Conservation (phyloP, 2,113 vertebrate species). For the Grus americana region DNA sequence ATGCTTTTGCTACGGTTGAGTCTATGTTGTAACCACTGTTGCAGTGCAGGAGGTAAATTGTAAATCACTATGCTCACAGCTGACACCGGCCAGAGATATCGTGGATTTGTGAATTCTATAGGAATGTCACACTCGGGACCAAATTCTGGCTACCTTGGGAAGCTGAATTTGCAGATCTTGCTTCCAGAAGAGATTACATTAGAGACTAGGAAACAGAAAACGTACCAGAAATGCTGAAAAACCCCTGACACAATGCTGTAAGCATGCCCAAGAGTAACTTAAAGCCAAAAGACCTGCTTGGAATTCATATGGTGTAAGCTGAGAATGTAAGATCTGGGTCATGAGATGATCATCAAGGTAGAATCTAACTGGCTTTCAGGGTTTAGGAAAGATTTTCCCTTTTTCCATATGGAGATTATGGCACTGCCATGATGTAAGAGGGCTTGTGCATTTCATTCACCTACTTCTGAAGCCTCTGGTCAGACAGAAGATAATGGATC, state of each 20-base stretch:
- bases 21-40: neutral
- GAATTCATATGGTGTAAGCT: slow-evolving; percentile 16
- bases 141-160: neutral
- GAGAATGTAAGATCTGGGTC: slow-evolving; percentile 49
- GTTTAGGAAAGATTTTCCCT: slow-evolving; percentile 59
- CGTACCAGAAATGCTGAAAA: neutral
- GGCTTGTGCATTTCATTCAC: slow-evolving; percentile 26
- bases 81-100: neutral
- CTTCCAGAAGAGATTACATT: neutral
- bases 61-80: neutral
- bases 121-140: neutral
- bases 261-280: neutral
- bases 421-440: slow-evolving; percentile 3
- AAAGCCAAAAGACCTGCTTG: slow-evolving; percentile 20
- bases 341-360: slow-evolving; percentile 60
- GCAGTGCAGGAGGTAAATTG: neutral
- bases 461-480: slow-evolving; percentile 31
- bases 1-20: neutral
- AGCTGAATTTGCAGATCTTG: neutral
- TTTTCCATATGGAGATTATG: slow-evolving; percentile 62
- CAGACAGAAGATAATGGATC: slow-evolving; percentile 42
- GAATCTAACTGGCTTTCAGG: slow-evolving; percentile 58
- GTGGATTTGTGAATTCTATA: neutral
- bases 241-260: neutral
- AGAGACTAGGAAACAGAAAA: neutral